These are phyloP conservation scores for Tapera naevia DNA, from an alignment of 2,797 vertebrate genomes.

Conservation along the genomic window DNA sequence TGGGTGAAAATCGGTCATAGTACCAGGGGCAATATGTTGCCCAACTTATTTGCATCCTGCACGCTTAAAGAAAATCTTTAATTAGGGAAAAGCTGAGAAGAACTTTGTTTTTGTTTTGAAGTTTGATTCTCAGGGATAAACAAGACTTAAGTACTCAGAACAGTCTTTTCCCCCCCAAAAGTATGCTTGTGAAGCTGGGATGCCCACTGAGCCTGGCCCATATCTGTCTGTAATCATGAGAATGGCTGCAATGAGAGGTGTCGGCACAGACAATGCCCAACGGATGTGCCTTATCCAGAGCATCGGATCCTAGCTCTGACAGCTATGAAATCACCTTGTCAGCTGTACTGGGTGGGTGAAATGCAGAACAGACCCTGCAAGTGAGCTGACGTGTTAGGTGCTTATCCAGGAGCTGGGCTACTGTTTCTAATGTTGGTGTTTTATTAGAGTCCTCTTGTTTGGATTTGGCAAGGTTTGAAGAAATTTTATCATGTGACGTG, in stretches of 20 bases:
- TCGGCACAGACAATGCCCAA: background rate
- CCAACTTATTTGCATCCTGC: background rate
- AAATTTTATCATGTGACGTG: background rate
- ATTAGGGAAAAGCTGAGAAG: background rate
- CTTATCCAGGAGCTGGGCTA: background rate
- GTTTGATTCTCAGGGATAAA: background rate
- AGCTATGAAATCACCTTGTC: background rate
- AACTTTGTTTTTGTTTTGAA: background rate
- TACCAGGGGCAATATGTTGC: background rate
- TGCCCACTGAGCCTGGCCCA: background rate
- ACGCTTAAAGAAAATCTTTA: background rate
- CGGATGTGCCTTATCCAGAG: background rate
- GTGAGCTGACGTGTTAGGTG: background rate
- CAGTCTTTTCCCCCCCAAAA: accelerated
- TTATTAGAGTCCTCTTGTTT: background rate
- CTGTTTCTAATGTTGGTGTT: background rate
- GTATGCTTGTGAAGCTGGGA: background rate
- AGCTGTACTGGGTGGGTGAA: background rate
- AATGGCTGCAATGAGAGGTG: background rate
- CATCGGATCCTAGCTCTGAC: background rate
- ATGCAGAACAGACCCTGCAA: background rate
- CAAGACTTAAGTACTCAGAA: background rate
- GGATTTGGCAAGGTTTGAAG: background rate
- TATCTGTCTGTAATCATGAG: background rate
- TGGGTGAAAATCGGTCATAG: background rate